Evolutionary conservation across 1,140 invertebrate genomes (phyloP).

Genomic region (Anoplolepis gracilipes): DNA sequence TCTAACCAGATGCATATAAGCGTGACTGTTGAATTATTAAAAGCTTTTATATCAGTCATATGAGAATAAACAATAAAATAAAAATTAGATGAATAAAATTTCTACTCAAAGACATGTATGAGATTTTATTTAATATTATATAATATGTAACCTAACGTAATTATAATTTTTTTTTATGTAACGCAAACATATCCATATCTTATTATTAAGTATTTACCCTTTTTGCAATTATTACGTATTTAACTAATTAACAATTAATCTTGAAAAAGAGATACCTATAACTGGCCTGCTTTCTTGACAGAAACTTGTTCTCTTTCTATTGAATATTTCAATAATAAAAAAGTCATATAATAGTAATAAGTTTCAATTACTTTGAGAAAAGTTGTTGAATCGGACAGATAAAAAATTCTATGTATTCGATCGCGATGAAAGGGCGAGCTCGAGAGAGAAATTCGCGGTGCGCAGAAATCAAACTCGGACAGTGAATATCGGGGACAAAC

Average conservation of each 20-base stretch:
- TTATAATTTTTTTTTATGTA: neutral
- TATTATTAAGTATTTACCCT: neutral
- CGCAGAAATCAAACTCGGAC: constrained; percentile 28
- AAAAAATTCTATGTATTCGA: neutral
- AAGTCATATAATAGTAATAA: neutral
- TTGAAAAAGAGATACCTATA: neutral
- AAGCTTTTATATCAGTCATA: neutral
- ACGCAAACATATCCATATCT: neutral
- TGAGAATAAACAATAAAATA: neutral
- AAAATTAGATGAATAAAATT: neutral
- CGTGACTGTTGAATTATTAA: neutral
- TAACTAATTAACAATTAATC: neutral
- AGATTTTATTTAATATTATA: neutral
- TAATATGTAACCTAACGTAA: neutral
- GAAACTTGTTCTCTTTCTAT: neutral
- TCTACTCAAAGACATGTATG: neutral
- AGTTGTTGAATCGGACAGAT: neutral
- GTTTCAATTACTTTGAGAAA: neutral
- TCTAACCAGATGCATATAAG: neutral
- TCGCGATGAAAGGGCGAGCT: neutral
- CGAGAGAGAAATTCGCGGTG: neutral
- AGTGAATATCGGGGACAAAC: constrained; percentile 64
- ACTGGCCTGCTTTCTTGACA: neutral
- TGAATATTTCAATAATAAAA: neutral
- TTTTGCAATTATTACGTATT: neutral